Evolutionary conservation across 2,113 vertebrate genomes (phyloP).

Genomic region (Dasyurus viverrinus): DNA sequence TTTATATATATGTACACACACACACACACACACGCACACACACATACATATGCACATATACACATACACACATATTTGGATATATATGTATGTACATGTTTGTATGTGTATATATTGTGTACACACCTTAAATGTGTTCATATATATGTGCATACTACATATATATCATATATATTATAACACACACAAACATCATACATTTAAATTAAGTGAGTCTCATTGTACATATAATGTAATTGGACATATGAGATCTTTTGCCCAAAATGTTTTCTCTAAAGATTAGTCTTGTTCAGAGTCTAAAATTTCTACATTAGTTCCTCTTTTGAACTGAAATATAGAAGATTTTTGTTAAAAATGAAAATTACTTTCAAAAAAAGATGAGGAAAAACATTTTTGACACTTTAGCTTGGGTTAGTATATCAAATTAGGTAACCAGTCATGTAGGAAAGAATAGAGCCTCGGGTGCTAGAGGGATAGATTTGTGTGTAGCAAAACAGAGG

Average conservation of each 20-base stretch:
- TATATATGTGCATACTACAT: neutral
- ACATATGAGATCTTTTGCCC: neutral
- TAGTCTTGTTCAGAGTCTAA: neutral
- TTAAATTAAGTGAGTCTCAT: neutral
- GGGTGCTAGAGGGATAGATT: neutral
- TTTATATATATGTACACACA: neutral
- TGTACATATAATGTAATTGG: neutral
- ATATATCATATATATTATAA: neutral
- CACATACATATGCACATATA: neutral
- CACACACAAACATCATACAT: neutral
- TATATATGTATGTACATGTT: neutral
- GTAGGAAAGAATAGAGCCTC: neutral
- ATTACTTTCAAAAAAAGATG: neutral
- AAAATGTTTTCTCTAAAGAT: neutral
- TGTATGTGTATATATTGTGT: neutral
- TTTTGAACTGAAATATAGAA: neutral
- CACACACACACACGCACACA: neutral
- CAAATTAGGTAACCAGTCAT: neutral
- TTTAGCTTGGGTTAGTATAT: neutral
- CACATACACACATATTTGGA: neutral
- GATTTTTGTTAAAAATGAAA: neutral
- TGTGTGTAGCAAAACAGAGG: neutral
- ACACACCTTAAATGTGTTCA: neutral
- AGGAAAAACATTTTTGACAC: neutral
- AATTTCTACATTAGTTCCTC: neutral